Evolutionary conservation across 2,888 invertebrate genomes (phyloP), one percentile per base, ranked within the genome.

Genomic region (Silvanus unidentatus): DNA sequence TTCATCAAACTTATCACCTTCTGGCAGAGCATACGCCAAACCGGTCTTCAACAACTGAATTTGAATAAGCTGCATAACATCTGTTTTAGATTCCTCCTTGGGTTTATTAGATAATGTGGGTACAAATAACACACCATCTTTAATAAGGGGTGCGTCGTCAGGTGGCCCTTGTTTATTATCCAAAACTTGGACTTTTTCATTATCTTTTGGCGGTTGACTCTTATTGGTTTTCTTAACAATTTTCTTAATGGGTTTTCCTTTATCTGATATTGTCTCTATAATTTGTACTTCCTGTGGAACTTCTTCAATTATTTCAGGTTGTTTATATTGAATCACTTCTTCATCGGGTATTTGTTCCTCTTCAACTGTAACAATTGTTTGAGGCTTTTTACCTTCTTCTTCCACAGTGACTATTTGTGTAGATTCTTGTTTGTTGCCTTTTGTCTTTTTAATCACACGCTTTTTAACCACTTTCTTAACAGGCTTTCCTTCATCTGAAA

Each of bases 161-260:
- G n/a, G n/a, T n/a, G n/a, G n/a, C n/a, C n/a, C n/a, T n/a, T 29
- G 57, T 49, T 42, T 62, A 58, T 43, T 63, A 60, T 45, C 13
- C 13, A 12, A 12, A 48, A 65, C 60, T 46, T 60, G 58, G 62
- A 58, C 39, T 50, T 73, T 68, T 38, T 70, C 73, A 44, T 74
- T 74, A 62, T 74, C 74, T 50, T 75, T 72, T 30, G 73, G 58
- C 0, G 75, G 75, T 52, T 72, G 70, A 52, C 77, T 74, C 62
- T 72, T 71, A 15, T 60, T 58, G 13, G 57, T 47, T 47, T 66
- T 71, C 49, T 63, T 71, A 6, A 54, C 55, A 16, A 55, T 52
- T 37, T 58, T 58, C 40, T 60, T 59, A 27, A 45, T 45, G 42
- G 56, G 56, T 13, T 16, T 13, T 16, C 63, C 62, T 54, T 54